Evolutionary conservation across 2,113 vertebrate species (phyloP), one percentile per base, ranked within the genome.

Genomic region (Macrotus californicus): DNA sequence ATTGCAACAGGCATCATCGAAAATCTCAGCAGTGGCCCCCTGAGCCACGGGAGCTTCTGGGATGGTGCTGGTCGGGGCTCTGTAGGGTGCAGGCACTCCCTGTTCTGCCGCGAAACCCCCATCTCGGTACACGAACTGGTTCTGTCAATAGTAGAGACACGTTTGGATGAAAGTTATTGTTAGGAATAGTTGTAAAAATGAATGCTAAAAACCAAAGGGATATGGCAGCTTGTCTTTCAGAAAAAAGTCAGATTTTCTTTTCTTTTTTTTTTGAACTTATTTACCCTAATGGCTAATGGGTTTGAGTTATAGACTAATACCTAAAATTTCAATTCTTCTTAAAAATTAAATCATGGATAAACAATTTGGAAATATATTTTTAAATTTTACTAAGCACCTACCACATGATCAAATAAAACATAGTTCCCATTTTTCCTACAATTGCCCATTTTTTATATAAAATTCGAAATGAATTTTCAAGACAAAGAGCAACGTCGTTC

Each of bases 61-160:
- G 88, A 98, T 98, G 3, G 97, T 91, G 75, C 98, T 98, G 97
- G 98, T 96, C 2, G 98, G 76, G 93, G 98, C 48, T 97, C 98
- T 52, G 82, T 98, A 98, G 0, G 95, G 99, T 94, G 99, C 97
- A 0, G 97, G 81, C 8, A 98, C 94, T 26, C 97, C 97, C 85
- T 98, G 98, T 19, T 99, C 98, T 0, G 98, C 52, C 11, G 98
- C 61, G 0, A 99, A 98, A 39, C 98, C 98, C 0, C 99, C 99
- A 0, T 99, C 99, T 87, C 99, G 98, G 76, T 99, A 99, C 19
- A 99, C 98, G 94, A 99, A 99, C 98, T 99, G 99, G 97, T 99
- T 99, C 99, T 99, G 98, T 79, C 7, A 94, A 87, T 1, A 95
- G 90, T 0, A 94, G 11, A 96, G 95, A 97, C 36, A 82, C 36